Percentiles rank a stretch among this genome's conserved stretches.
These are phyloP conservation scores for Crossaster papposus DNA, from an alignment of 53 echinoderm and acorn worm genomes.

Conservation along the genomic window DNA sequence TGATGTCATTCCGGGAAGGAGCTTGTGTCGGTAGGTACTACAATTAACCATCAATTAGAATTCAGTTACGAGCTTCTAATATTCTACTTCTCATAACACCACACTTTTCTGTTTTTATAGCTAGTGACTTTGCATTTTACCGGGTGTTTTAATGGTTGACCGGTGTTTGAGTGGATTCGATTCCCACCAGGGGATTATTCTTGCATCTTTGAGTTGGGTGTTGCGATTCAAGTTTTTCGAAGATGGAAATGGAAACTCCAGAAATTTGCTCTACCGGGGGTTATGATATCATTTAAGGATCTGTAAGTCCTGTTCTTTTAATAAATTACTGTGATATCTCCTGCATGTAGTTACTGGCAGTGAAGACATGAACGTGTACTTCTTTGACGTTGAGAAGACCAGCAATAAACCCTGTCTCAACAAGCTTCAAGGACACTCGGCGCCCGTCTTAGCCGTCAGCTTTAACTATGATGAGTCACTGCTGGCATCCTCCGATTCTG, in stretches of 20 bases:
- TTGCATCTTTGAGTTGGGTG: too few relatives aligned
- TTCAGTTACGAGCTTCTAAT: not conserved
- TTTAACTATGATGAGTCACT: slow-evolving; percentile 98
- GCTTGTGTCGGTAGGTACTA: slow-evolving; percentile 92
- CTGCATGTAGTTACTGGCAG: slow-evolving; percentile 83
- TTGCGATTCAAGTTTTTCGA: too few relatives aligned
- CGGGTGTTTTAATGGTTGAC: too few relatives aligned
- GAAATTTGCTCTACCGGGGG: too few relatives aligned
- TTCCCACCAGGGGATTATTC: too few relatives aligned
- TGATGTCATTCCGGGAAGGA: slow-evolving; percentile 98
- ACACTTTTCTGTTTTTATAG: too few relatives aligned
- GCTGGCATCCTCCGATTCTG: slow-evolving; percentile 91
- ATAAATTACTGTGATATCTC: not conserved
- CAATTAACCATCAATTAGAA: not conserved
- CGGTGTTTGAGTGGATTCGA: too few relatives aligned
- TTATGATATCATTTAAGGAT: not conserved
- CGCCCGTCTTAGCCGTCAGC: slow-evolving; percentile 88
- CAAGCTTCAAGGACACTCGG: slow-evolving; percentile 97
- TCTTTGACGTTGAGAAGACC: slow-evolving; percentile 91
- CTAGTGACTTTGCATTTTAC: too few relatives aligned
- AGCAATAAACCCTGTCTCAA: slow-evolving; percentile 91
- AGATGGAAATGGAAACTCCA: not conserved
- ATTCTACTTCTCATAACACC: too few relatives aligned
- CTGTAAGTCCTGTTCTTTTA: too few relatives aligned
- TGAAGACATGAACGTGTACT: slow-evolving; percentile 97